Conservation (phyloP, 2,888 invertebrate species). For the Eristalis tenax region DNA sequence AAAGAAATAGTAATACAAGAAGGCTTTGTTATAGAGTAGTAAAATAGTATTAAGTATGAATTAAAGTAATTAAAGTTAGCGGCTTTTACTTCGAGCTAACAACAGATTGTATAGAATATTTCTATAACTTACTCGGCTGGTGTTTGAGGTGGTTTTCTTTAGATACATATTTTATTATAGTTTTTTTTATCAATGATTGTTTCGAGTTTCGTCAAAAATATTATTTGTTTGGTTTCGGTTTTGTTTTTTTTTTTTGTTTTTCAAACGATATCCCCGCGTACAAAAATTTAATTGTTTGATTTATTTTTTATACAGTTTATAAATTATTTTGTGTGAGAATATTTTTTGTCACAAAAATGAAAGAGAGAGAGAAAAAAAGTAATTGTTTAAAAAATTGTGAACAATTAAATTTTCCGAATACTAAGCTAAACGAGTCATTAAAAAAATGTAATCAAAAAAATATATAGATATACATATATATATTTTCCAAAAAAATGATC, state of each 20-base stretch:
- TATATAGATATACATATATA: background rate
- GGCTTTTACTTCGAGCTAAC: conserved; percentile 65
- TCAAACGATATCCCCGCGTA: conserved; percentile 60
- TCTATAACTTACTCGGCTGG: conserved; percentile 81
- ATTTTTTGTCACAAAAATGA: conserved; percentile 72
- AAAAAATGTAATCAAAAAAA: conserved; percentile 18
- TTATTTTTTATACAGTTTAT: conserved; percentile 55
- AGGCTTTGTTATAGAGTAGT: conserved; percentile 65
- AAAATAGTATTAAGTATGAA: conserved; percentile 39
- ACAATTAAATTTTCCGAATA: conserved; percentile 37
- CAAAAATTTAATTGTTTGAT: conserved; percentile 57
- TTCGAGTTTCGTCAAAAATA: conserved; percentile 67
- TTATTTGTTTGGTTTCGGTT: conserved; percentile 3
- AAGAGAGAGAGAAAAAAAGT: conserved; percentile 62
- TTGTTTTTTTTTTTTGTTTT: conserved; percentile 25
- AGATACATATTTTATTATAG: conserved; percentile 71
- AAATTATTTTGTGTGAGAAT: conserved; percentile 73
- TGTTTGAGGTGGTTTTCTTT: conserved; percentile 81
- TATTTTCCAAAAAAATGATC: conserved; percentile 74
- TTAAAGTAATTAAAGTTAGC: conserved; percentile 46
- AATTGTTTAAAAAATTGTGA: conserved; percentile 66
- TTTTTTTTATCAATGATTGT: conserved; percentile 73
- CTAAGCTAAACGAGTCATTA: conserved; percentile 60
- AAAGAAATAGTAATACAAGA: conserved; percentile 36
- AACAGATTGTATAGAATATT: conserved; percentile 65